A percentile compares a stretch with the other conserved stretches of the same genome.
Evolutionary conservation across 2,113 vertebrate species (phyloP).

Genomic region (Corythornis madagascariensis): DNA sequence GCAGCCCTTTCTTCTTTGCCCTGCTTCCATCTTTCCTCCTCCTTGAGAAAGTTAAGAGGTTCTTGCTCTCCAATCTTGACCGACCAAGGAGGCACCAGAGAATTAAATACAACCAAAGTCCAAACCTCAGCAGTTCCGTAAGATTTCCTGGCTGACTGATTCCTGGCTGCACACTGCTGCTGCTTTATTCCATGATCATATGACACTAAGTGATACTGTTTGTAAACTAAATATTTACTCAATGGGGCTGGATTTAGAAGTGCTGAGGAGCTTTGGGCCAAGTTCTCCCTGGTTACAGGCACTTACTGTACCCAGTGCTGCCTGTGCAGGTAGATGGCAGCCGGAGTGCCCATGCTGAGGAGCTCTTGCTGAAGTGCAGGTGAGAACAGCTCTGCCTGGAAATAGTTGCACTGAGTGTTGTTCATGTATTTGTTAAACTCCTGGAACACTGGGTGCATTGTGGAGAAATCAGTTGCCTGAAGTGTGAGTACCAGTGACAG

Average conservation of each 20-base stretch:
- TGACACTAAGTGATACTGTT: background rate
- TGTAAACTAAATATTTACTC: background rate
- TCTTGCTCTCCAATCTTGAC: background rate
- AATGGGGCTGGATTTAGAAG: background rate
- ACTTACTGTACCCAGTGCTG: background rate
- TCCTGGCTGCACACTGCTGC: background rate
- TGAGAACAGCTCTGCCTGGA: background rate
- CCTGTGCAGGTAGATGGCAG: background rate
- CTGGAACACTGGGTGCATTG: fast-evolving
- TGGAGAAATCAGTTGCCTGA: background rate
- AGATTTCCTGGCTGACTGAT: background rate
- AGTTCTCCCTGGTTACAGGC: background rate
- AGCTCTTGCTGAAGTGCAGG: background rate
- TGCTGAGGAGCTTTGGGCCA: fast-evolving
- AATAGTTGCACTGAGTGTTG: background rate
- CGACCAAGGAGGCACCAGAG: background rate
- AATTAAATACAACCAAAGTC: background rate
- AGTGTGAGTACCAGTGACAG: background rate
- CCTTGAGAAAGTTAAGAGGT: background rate
- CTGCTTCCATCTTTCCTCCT: background rate
- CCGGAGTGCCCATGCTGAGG: background rate
- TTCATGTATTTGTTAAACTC: background rate
- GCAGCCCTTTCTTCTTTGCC: background rate
- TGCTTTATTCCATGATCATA: background rate
- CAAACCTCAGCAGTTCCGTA: background rate